Evolutionary conservation across 2,113 vertebrate species (phyloP), one percentile per base, ranked within the genome.

Genomic region (Falcunculus frontatus): DNA sequence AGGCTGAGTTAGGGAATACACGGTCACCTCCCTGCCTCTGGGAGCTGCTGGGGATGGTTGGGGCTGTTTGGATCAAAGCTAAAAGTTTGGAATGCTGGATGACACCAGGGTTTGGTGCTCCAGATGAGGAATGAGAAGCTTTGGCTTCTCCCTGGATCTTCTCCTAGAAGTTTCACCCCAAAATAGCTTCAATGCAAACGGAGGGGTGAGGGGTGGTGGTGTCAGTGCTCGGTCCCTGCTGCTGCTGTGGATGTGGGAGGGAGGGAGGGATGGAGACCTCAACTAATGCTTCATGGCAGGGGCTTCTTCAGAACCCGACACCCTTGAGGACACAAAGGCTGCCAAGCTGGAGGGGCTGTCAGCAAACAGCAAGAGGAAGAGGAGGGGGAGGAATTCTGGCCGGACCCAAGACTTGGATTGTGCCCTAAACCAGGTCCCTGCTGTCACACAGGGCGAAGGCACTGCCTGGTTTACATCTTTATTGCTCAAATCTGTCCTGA

Each of bases 71-170:
- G 50, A 30, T 49, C 14, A 8, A 84, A 37, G 82, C 80, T 93
- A 16, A 41, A 87, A 93, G 50, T 82, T 30, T 13, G 75, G 69
- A 82, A 55, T 52, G 78, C 39, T 94, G 87, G 55, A 26, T 90
- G 84, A 67, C 93, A 89, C 96, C 92, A 37, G 91, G 88, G 59
- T 93, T 92, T 35, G 67, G 83, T 73, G 87, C 37, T 47, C 88
- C 32, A 18, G 70, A 69, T 68, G 35, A 96, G 37, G 32, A 78
- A 82, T 4, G 14, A 56, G 70, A 63, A 81, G 94, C 29, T 93
- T 69, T 33, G 33, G 60, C 44, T 62, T 84, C 63, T 18, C 41
- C 53, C 20, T 2, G 7, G 19, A 39, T 44, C 53, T 50, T 16
- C 56, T 46, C 23, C 23, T 69, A 0, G 9, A 17, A 50, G 55